Evolutionary conservation across 37 sponge, comb jelly and placozoan species (phyloP), one percentile per base, ranked within the genome.

Genomic region (Theonella swinhoei): DNA sequence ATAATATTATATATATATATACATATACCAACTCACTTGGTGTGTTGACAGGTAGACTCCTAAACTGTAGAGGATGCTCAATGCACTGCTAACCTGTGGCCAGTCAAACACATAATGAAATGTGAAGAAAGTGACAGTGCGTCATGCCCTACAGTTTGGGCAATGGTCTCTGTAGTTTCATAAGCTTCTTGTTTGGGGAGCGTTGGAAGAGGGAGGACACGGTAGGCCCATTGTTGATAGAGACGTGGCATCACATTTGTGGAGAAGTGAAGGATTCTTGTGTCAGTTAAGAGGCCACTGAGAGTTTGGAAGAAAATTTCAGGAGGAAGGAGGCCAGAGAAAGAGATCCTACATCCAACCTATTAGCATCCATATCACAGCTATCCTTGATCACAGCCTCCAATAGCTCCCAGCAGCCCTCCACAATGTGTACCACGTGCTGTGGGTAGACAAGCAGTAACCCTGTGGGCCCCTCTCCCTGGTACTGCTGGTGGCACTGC

Each of bases 391-490:
- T 62, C 31, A 85, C 78, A 25, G 70, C 78, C 34, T 25, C 59
- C 47, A 90, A 22, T 34, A 90, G 25, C 63, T 85, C 86, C 76
- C 77, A 80, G 39, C 86, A 68, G 0, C 82, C 82, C 73, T 93
- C 94, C 4, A 89, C 63, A 30, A 89, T 31, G 75, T 93, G 94
- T 19, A 93, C 70, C 36, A 86, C 81, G 62, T 93, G 94, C 37
- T 89, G 83, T 26, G 94, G 94, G 71, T 89, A 93, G 64, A 93
- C 75, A 19, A 93, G 83, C 28, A 89, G 83, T 19, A 89, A 63
- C 0, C 94, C 94, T 38, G 94, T 89, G 24, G 94, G 94, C 19
- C 90, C 90, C 32, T 93, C 94, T 36, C 90, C 94, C 63, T 89
- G 94, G 62, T 86, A 93, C 70, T 82, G 59, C 37, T 31, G 68